Evolutionary conservation across 2,797 vertebrate genomes (phyloP), one percentile per base, ranked within the genome.

Genomic region (Nothura maculosa): DNA sequence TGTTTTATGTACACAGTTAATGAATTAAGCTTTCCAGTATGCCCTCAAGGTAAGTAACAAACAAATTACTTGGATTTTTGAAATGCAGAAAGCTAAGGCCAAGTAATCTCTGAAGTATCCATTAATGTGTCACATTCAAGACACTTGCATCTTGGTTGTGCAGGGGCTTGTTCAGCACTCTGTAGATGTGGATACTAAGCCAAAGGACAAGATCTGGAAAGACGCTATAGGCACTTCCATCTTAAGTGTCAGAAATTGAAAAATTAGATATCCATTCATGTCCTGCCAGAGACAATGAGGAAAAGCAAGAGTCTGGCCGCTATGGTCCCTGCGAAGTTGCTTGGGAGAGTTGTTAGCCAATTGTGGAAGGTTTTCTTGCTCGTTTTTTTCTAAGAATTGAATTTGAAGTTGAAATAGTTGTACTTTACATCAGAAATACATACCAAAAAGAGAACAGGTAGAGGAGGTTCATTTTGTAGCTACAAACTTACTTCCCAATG

Each of bases 1-100:
- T 79, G 43, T 63, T 88, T 92, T 86, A 78, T 80, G 90, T 91
- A 74, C n/a, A 67, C 12, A 80, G 77, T 85, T 95, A 94, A 96
- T 94, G 60, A 92, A 93, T 93, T 93, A 88, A 80, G 62, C 81
- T 91, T 85, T 67, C 60, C 60, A 68, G 5, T 68, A 78, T 60
- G 80, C 87, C 80, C 60, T 90, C 62, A 78, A 92, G 91, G 80
- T 60, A 94, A 77, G 34, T 54, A 93, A 54, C 82, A 87, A 78
- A 81, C 76, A 38, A 38, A 87, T 85, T 89, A 90, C 68, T 13
- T 73, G 62, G 78, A 89, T 83, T 93, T 92, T 62, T 55, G 72
- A 93, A 89, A 78, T 55, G 28, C n/a, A 81, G 54, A 83, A 78
- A 63, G 19, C 58, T 85, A 79, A 63, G 40, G 55, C 88, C 76